These are phyloP conservation scores for Aricia agestis DNA, from an alignment of 1,140 invertebrate genomes.

Conservation along the genomic window DNA sequence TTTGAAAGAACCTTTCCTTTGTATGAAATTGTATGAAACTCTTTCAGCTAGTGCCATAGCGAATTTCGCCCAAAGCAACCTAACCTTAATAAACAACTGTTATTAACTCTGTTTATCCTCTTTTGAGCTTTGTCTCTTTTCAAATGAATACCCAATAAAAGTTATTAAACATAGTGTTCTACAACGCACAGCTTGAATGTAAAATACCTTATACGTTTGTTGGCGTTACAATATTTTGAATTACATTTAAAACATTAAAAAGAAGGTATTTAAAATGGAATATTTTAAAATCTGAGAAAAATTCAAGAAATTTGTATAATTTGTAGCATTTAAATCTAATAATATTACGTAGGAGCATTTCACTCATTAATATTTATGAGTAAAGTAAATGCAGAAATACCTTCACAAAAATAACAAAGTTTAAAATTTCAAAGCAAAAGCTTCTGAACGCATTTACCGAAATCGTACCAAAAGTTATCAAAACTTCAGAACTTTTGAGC, in stretches of 20 bases:
- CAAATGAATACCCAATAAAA: neutral
- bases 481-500: neutral
- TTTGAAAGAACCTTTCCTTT: neutral
- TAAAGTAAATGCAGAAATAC: neutral
- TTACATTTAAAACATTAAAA: too few species aligned
- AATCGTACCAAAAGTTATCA: neutral
- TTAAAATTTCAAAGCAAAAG: neutral
- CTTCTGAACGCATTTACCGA: neutral
- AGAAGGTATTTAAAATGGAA: too few species aligned
- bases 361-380: too few species aligned
- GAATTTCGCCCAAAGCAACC: neutral
- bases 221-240: neutral
- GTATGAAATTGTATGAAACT: neutral
- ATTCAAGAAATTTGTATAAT: too few species aligned
- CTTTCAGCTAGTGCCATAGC: neutral
- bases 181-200: neutral
- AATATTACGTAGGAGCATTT: too few species aligned
- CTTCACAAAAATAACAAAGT: neutral
- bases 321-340: too few species aligned
- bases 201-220: too few species aligned
- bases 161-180: neutral
- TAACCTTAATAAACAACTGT: conserved; percentile 2
- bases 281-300: too few species aligned
- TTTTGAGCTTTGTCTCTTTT: neutral
- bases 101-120: neutral